Percentiles rank a stretch among this genome's conserved stretches.
These are phyloP conservation scores for Nomada fabriciana DNA, from an alignment of 2,888 invertebrate species.

Conservation along the genomic window DNA sequence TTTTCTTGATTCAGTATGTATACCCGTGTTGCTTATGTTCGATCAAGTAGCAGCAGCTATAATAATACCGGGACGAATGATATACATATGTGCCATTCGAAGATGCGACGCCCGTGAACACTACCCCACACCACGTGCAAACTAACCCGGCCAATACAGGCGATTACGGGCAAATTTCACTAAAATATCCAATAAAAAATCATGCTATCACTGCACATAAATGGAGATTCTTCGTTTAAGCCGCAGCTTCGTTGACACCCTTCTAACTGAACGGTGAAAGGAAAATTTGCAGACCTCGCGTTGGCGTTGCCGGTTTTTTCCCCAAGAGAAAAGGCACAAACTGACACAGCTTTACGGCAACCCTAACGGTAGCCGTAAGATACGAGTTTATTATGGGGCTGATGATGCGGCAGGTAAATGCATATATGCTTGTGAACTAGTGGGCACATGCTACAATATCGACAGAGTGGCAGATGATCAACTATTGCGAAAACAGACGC, in stretches of 20 bases:
- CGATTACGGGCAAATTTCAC: constrained; percentile 64
- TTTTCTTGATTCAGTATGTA: neutral
- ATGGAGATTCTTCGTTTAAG: constrained; percentile 8
- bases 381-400: constrained; percentile 79
- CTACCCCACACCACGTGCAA: constrained; percentile 53
- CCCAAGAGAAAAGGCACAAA: constrained; percentile 2
- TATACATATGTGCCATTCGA: constrained; percentile 16
- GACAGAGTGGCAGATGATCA: constrained; percentile 55
- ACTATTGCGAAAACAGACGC: constrained; percentile 17
- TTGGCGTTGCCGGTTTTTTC: constrained; percentile 33
- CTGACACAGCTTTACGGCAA: constrained; percentile 32
- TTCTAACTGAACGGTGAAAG: neutral
- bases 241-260: neutral
- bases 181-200: constrained; percentile 79
- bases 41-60: constrained; percentile 11
- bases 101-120: constrained; percentile 19
- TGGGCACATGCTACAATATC: constrained; percentile 81
- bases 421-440: constrained; percentile 77
- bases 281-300: neutral
- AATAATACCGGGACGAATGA: constrained; percentile 36
- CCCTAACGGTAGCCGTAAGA: constrained; percentile 82
- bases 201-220: constrained; percentile 67
- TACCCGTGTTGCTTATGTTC: constrained; percentile 12
- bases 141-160: constrained; percentile 53
- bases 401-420: constrained; percentile 78